phyloP scores from a whole-genome alignment of 2,888 invertebrate species.

The Meiosimyza platycephala region DNA sequence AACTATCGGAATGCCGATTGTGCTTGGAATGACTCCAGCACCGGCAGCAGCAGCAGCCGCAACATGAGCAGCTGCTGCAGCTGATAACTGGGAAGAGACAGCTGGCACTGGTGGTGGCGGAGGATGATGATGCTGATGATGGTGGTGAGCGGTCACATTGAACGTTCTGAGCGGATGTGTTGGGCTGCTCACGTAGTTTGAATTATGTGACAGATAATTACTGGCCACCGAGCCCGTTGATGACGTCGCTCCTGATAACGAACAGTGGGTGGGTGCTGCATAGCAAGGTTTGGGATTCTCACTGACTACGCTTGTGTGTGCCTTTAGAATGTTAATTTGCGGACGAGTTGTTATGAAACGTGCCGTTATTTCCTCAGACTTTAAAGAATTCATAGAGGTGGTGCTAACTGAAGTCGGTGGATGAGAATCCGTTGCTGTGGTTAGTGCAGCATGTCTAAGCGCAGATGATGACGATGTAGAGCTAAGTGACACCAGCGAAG shows the following conservation, averaged over 20 bases:
- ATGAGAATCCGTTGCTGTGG: background rate
- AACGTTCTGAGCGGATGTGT: conserved; percentile 53
- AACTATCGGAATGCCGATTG: conserved; percentile 67
- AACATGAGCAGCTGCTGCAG: conserved; percentile 45
- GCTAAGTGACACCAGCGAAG: conserved; percentile 66
- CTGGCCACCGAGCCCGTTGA: conserved; percentile 50
- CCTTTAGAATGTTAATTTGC: conserved; percentile 80
- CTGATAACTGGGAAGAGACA: conserved; percentile 42
- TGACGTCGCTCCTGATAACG: conserved; percentile 59
- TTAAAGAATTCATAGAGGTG: conserved; percentile 62
- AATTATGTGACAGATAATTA: conserved; percentile 49
- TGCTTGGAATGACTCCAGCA: conserved; percentile 51
- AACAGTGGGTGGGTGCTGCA: conserved; percentile 68
- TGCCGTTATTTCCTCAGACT: conserved; percentile 79
- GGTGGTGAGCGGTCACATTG: background rate
- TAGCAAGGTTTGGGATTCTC: conserved; percentile 73
- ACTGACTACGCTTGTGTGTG: conserved; percentile 78
- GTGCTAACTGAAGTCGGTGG: conserved; percentile 48
- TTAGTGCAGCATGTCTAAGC: conserved; percentile 48
- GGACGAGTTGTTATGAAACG: conserved; percentile 82
- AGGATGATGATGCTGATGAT: conserved; percentile 53
- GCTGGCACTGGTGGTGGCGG: conserved; percentile 58
- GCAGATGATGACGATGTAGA: conserved; percentile 62
- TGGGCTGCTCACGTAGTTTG: conserved; percentile 58
- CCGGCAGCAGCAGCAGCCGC: conserved; percentile 43